Percentiles rank a stretch among this genome's conserved stretches.
Evolutionary conservation across 2,797 vertebrate species (phyloP).

Genomic region (Sarcophilus harrisii): DNA sequence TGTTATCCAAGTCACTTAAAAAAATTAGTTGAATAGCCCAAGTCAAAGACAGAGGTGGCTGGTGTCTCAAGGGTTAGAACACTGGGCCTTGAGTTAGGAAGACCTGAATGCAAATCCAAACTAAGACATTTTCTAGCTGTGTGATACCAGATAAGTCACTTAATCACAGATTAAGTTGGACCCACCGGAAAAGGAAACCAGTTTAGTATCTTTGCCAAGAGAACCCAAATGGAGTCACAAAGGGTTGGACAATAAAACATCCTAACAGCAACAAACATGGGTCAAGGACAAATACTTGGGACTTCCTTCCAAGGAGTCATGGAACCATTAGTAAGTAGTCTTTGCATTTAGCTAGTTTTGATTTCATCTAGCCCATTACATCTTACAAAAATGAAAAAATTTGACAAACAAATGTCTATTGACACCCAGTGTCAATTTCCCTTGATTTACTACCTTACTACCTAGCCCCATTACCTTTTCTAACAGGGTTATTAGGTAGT

Average conservation of each 20-base stretch:
- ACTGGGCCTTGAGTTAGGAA: neutral
- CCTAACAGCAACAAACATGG: neutral
- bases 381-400: neutral
- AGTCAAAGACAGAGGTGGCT: neutral
- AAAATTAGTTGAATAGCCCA: neutral
- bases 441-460: neutral
- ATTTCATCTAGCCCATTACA: neutral
- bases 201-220: neutral
- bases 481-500: too few relatives aligned
- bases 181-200: neutral
- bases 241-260: neutral
- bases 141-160: neutral
- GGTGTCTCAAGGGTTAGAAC: neutral
- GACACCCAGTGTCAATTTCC: neutral
- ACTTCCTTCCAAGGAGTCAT: neutral
- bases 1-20: neutral
- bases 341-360: neutral
- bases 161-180: neutral
- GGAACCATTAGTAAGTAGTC: neutral
- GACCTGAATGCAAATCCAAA: neutral
- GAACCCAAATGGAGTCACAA: neutral
- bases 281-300: neutral
- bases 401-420: neutral
- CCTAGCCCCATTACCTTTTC: too few relatives aligned
- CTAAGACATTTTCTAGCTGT: neutral